Evolutionary conservation across 1,140 invertebrate species (phyloP).

Genomic region (Pomacea maculata): DNA sequence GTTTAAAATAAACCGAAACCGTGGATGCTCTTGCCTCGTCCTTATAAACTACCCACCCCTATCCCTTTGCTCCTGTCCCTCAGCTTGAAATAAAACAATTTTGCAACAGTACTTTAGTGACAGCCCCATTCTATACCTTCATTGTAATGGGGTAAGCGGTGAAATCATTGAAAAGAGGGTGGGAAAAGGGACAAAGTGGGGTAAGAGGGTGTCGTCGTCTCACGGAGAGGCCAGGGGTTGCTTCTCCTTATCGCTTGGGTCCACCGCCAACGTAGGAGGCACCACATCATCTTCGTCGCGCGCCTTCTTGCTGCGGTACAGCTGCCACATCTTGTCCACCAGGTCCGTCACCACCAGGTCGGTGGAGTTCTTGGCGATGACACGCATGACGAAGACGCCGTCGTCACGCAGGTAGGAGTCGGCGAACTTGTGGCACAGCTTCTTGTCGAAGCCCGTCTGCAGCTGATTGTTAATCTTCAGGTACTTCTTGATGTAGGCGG

Average conservation of each 20-base stretch:
- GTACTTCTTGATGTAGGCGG: constrained; percentile 59
- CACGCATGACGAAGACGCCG: constrained; percentile 58
- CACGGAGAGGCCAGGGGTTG: constrained; percentile 25
- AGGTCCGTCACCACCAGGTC: constrained; percentile 60
- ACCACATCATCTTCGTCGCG: constrained; percentile 30
- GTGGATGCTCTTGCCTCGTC: too few species aligned
- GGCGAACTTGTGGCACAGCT: constrained; percentile 52
- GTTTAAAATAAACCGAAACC: too few species aligned
- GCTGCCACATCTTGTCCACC: constrained; percentile 56
- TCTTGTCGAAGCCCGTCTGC: constrained; percentile 51
- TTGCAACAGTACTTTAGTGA: too few species aligned
- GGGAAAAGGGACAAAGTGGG: too few species aligned
- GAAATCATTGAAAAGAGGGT: too few species aligned
- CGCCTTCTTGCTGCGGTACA: constrained; percentile 46
- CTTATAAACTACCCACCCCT: too few species aligned
- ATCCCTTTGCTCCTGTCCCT: too few species aligned
- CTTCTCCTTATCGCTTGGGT: constrained; percentile 35
- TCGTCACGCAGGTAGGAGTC: constrained; percentile 59
- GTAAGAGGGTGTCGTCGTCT: too few species aligned
- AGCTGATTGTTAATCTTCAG: constrained; percentile 49
- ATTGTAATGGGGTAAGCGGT: too few species aligned
- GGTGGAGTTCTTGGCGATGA: constrained; percentile 62
- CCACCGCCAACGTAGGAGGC: constrained; percentile 22
- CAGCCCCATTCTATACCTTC: too few species aligned
- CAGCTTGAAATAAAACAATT: too few species aligned